Base-by-base conservation (phyloP, 2,113 vertebrate genomes). In the Rostratula benghalensis region DNA sequence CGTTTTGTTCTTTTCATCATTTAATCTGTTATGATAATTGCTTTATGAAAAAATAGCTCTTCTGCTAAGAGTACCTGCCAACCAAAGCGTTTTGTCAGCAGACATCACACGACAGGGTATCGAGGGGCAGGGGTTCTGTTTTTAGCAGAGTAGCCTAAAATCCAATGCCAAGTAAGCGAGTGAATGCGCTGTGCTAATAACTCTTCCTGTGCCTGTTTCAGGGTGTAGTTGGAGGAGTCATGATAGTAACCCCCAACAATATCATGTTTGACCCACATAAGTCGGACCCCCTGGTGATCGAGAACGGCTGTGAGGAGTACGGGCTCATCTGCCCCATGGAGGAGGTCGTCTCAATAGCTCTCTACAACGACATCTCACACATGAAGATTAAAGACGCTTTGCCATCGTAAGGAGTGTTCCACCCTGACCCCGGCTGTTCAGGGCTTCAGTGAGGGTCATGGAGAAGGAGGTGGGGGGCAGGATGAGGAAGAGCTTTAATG, bases 221-320 rank as follows among this genome's bases (percentile, higher is more conserved):
- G 99, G 99, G 99, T 0, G 99, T 99, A 12, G 99, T 99, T 30
- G 99, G 99, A 25, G 99, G 99, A 11, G 99, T 99, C 81, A 98
- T 99, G 98, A 99, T 99, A 39, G 99, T 99, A 87, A 99, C 99
- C 8, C 99, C 99, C 59, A 99, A 99, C 97, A 99, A 99, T 96
- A 99, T 99, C 96, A 99, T 99, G 99, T 99, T 99, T 78, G 99
- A 99, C 97, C 99, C 99, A 17, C 99, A 99, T 95, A 99, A 99
- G 89, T 99, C 99, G 0, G 99, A 99, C 97, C 99, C 99, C 12
- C 97, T 99, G 96, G 99, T 99, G 48, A 99, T 99, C 80, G 99
- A 99, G 97, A 99, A 99, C 46, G 99, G 99, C 70, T 99, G 99
- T 91, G 99, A 99, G 97, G 99, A 99, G 79, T 99, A 99, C 7